Percentiles rank a stretch among this genome's conserved stretches.
Evolutionary conservation across 2,888 invertebrate species (phyloP).

Genomic region (Orthonevra nobilis): DNA sequence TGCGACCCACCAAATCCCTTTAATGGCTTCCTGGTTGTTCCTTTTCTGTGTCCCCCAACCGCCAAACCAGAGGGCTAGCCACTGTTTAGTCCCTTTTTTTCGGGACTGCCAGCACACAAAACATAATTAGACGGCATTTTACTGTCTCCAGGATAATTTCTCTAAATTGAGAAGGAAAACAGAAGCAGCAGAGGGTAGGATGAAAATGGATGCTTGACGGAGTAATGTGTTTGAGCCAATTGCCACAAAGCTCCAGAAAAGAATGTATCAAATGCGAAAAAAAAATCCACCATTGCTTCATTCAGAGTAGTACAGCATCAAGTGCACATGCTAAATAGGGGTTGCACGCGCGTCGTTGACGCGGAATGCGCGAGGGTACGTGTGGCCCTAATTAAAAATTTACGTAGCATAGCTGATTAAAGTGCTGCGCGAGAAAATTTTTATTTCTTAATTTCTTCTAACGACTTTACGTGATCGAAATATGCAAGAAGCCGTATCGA

Average conservation of each 20-base stretch:
- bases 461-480: slow-evolving; percentile 71
- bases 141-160: slow-evolving; percentile 58
- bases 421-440: slow-evolving; percentile 70
- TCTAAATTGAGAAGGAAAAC: not conserved
- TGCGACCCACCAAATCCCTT: slow-evolving; percentile 66
- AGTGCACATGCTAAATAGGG: slow-evolving; percentile 67
- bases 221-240: slow-evolving; percentile 57
- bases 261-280: slow-evolving; percentile 1
- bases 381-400: slow-evolving; percentile 69
- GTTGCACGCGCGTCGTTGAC: slow-evolving; percentile 8
- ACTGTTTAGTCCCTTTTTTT: slow-evolving; percentile 53
- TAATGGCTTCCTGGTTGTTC: slow-evolving; percentile 65
- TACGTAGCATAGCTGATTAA: slow-evolving; percentile 70
- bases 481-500: slow-evolving; percentile 56
- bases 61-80: slow-evolving; percentile 13
- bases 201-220: slow-evolving; percentile 53
- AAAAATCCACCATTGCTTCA: slow-evolving; percentile 27
- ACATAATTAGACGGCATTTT: slow-evolving; percentile 69
- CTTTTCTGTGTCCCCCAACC: slow-evolving; percentile 5
- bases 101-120: slow-evolving; percentile 58
- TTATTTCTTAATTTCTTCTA: slow-evolving; percentile 70
- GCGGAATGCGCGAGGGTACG: slow-evolving; percentile 24
- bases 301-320: slow-evolving; percentile 16
- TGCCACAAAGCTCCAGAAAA: slow-evolving; percentile 42
- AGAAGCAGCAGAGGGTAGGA: not conserved